phyloP scores from a whole-genome alignment of 1,140 invertebrate genomes.

The Subanguina moxae region DNA sequence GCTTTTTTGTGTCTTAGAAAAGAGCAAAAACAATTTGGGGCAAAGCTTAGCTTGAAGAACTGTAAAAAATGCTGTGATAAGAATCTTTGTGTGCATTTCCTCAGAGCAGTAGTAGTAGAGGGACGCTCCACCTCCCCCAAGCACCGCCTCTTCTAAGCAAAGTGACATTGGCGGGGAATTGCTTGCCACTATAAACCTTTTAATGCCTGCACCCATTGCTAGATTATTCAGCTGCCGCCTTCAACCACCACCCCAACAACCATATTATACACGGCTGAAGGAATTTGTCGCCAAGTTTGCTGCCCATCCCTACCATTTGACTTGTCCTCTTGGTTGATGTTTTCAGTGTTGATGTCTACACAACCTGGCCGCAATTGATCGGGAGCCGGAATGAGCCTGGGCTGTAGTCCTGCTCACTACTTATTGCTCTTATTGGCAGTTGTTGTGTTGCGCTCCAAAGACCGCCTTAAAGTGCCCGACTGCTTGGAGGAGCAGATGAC shows the following conservation, averaged over 20 bases:
- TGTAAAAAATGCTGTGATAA: too few species aligned
- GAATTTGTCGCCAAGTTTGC: background rate
- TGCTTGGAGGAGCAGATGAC: constrained; percentile 38
- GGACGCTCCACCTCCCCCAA: too few species aligned
- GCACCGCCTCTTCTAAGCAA: too few species aligned
- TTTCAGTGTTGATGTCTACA: too few species aligned
- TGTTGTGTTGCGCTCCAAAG: background rate
- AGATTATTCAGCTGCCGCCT: constrained; percentile 2
- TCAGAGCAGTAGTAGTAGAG: too few species aligned
- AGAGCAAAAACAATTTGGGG: too few species aligned
- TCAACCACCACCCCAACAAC: background rate
- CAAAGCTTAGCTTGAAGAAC: too few species aligned
- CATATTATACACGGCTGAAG: background rate
- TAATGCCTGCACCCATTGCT: constrained; percentile 1
- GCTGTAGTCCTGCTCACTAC: background rate
- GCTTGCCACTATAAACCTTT: constrained; percentile 8
- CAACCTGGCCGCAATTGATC: too few species aligned
- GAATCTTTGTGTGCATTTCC: too few species aligned
- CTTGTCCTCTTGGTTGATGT: too few species aligned
- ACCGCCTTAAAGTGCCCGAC: background rate
- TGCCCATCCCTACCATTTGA: too few species aligned
- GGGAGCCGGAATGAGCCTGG: background rate
- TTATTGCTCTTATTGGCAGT: background rate
- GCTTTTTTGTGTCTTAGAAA: too few species aligned
- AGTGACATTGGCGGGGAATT: background rate